Base-by-base conservation (phyloP, 1,140 invertebrate genomes). In the Temnothorax longispinosus region DNA sequence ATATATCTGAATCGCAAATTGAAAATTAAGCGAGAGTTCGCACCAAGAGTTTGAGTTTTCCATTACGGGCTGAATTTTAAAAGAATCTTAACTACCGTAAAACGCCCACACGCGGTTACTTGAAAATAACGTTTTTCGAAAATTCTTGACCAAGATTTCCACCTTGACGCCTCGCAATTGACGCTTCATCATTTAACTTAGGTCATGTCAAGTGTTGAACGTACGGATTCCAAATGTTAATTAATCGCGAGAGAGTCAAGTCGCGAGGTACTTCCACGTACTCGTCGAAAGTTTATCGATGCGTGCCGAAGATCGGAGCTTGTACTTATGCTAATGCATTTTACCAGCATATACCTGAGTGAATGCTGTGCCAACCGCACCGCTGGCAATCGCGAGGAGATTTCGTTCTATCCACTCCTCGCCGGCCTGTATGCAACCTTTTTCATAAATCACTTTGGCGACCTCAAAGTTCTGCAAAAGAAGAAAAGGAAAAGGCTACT, bases 381-480 rank as follows among this genome's bases (percentile, higher is more conserved):
- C 97, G 75, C 97, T 98, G 21, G 98, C 98, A 93, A 99, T 98
- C 93, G 98, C 96, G 93, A 99, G 97, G 89, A 99, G 96, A 96
- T 99, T 99, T 94, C 97, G 96, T 94, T 99, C 98, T 89, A 99
- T 97, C 99, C 99, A 99, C 94, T 98, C 98, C 95, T 99, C 98
- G 21, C 97, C 98, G 58, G 98, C 97, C 94, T 98, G 97, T 91
- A 99, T 96, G 96, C 99, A 99, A 91, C 99, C 99, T 93, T 97
- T 98, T 94, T 99, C 98, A 96, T 99, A 98, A 95, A 99, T 99
- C 90, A 98, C 97, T 96, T 97, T 97, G 92, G 96, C 96, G 90
- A 97, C 96, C 94, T 98, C 97, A 95, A 95, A 96, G 94, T 94
- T 97, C 97, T 97, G 96, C 94, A 94, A 95, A 96, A 95, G 94